Evolutionary conservation across 2,888 invertebrate genomes (phyloP).

Genomic region (Philereme vetulata): DNA sequence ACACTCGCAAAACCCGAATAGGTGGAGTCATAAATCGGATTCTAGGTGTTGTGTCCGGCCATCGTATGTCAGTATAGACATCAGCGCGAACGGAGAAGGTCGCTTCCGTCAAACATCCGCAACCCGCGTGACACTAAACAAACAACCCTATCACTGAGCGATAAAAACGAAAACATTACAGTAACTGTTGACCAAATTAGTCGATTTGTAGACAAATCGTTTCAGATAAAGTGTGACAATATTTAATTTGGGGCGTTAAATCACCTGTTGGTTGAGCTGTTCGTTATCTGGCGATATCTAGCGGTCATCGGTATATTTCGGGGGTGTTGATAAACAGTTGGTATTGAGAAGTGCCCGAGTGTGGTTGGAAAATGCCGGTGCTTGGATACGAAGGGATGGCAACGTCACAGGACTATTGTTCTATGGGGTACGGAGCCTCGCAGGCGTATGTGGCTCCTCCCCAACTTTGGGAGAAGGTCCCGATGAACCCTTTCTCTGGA

Average conservation of each 20-base stretch:
- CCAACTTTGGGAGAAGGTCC: conserved; percentile 67
- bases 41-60: conserved; percentile 49
- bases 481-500: conserved; percentile 52
- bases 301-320: conserved; percentile 36
- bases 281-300: conserved; percentile 54
- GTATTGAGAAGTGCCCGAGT: conserved; percentile 50
- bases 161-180: conserved; percentile 67
- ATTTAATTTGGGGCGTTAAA: conserved; percentile 53
- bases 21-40: conserved; percentile 55
- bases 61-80: conserved; percentile 55
- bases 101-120: conserved; percentile 45
- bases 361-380: conserved; percentile 72
- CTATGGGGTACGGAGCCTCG: conserved; percentile 57
- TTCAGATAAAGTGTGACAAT: conserved; percentile 45
- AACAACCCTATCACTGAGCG: conserved; percentile 60
- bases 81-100: conserved; percentile 58
- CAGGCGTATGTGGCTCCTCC: conserved; percentile 61
- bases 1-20: conserved; percentile 48
- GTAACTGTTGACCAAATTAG: conserved; percentile 34
- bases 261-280: conserved; percentile 60
- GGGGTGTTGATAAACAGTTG: conserved; percentile 54
- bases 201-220: conserved; percentile 41
- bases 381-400: conserved; percentile 68
- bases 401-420: conserved; percentile 67
- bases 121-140: conserved; percentile 55